Percentiles rank a stretch among this genome's conserved stretches.
phyloP scores from a whole-genome alignment of 2,797 vertebrate species.

The Otolemur crassicaudatus region DNA sequence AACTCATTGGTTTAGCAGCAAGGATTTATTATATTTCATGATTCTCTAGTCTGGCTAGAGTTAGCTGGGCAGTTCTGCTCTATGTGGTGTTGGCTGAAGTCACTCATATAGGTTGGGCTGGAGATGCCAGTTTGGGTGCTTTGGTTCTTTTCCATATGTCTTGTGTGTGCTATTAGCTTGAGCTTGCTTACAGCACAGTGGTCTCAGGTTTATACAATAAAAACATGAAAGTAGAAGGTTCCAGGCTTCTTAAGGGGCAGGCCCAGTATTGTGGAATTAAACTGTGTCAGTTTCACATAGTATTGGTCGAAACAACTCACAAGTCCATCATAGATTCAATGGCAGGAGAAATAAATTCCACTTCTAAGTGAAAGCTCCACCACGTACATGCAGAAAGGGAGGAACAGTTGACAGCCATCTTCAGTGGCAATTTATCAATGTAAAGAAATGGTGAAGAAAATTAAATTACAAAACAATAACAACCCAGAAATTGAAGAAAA shows the following conservation, averaged over 20 bases:
- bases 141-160: not conserved
- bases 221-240: not conserved
- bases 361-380: conserved; percentile 37
- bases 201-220: not conserved
- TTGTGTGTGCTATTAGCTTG: not conserved
- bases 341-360: conserved; percentile 3
- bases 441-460: not conserved
- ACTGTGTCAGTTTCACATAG: not conserved
- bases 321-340: not conserved
- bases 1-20: not conserved
- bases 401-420: not conserved
- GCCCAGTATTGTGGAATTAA: conserved; percentile 2
- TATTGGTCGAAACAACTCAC: not conserved
- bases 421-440: conserved; percentile 27
- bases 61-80: not conserved
- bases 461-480: not conserved
- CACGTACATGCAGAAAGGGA: not conserved
- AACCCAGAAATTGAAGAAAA: conserved; percentile 16
- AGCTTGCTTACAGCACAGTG: not conserved
- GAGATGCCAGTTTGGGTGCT: not conserved
- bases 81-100: not conserved
- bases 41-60: not conserved
- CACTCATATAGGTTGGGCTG: not conserved
- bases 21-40: conserved; percentile 30
- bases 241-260: not conserved